Evolutionary conservation across 2,113 vertebrate genomes (phyloP).

Genomic region (Heloderma charlesbogerti): DNA sequence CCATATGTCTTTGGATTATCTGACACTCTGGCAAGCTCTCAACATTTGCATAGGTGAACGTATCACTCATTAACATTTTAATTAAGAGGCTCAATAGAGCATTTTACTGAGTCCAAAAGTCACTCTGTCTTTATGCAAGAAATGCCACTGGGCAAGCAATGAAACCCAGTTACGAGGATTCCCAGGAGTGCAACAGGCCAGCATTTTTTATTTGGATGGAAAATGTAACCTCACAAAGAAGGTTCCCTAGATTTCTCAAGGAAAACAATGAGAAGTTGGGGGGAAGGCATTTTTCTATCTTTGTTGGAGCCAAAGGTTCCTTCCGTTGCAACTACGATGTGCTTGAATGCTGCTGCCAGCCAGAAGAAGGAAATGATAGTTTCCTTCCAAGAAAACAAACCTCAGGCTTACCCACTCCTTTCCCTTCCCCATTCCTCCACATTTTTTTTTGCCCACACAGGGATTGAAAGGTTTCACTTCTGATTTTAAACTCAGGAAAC

Average conservation of each 20-base stretch:
- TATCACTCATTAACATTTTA: slow-evolving; percentile 28
- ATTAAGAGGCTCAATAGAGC: slow-evolving; percentile 10
- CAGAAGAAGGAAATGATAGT: not conserved
- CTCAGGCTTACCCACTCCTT: not conserved
- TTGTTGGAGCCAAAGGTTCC: not conserved
- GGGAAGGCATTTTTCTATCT: not conserved
- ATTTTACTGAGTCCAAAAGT: slow-evolving; percentile 16
- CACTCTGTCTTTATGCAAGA: slow-evolving; percentile 6
- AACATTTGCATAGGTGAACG: slow-evolving; percentile 7
- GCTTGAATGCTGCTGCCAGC: not conserved
- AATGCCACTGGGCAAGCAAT: not conserved
- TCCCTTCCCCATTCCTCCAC: not conserved
- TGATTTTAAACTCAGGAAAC: not conserved
- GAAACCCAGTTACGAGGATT: not conserved
- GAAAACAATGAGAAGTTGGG: not conserved
- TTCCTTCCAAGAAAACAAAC: not conserved
- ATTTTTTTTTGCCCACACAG: not conserved
- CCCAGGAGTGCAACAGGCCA: not conserved
- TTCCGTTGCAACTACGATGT: not conserved
- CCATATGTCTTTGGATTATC: not conserved
- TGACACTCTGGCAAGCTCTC: not conserved
- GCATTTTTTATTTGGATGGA: not conserved
- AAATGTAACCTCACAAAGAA: not conserved
- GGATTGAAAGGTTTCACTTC: not conserved
- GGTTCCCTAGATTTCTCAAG: not conserved